Base-by-base conservation (phyloP, 1,140 invertebrate genomes). In the Bicyclus anynana region DNA sequence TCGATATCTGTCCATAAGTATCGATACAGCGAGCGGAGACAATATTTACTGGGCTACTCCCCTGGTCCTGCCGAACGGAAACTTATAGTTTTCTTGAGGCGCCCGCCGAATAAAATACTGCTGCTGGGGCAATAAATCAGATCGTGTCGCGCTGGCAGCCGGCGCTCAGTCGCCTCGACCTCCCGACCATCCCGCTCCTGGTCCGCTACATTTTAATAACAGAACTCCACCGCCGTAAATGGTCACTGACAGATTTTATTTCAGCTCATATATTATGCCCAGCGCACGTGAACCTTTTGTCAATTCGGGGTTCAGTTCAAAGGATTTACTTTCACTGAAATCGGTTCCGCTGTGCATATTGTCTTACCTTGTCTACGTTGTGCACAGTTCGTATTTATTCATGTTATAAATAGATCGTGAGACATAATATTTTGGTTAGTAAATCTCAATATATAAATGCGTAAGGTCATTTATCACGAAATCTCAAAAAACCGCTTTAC, bases 21-120 rank as follows among this genome's bases (percentile, higher is more conserved):
- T 80, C 76, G 80, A 81, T 77, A 73, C 68, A 75, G 70, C 49
- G 69, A 74, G 72, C 73, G 75, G 76, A 80, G 82, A 87, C 83
- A 87, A 86, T 87, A 87, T 87, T 87, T 84, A 86, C 71, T 81
- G 82, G 72, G 74, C 77, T 78, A 75, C 74, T 80, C 84, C 84
- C 79, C 80, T 75, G 72, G 78, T 72, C 75, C 77, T 83, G 78
- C 75, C 81, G 77, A 87, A 86, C 83, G 84, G 83, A 86, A 86
- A 87, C 84, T 87, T 87, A 87, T 86, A 87, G 84, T 84, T 86
- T 82, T 80, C 69, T 87, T 87, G 84, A 87, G 84, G 83, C 84
- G 83, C 84, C 84, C 80, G 80, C 62, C 74, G 84, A 77, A 87
- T 87, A 86, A 86, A 86, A 87, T 87, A 87, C 83, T 80, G 81